These are phyloP conservation scores for Conus ventricosus DNA, from an alignment of 1,140 invertebrate genomes.

Conservation along the genomic window DNA sequence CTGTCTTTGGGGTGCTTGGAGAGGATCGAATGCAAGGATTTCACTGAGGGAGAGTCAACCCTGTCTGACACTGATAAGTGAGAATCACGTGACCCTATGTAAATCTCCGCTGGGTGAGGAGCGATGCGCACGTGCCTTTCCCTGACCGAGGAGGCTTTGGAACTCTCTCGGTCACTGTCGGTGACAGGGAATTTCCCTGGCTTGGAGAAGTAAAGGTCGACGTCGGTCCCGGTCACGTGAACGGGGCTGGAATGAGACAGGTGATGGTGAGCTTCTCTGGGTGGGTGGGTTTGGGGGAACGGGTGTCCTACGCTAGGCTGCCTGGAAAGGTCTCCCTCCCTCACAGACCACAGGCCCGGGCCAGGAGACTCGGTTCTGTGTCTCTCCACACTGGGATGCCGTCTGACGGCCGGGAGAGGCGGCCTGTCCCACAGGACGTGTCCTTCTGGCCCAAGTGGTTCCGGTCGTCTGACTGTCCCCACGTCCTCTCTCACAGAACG, in stretches of 20 bases:
- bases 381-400: background rate
- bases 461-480: background rate
- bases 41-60: background rate
- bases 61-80: background rate
- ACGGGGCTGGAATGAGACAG: background rate
- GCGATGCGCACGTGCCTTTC: slow-evolving; percentile 18
- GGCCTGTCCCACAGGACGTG: background rate
- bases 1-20: slow-evolving; percentile 9
- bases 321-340: background rate
- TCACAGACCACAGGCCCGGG: background rate
- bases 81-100: background rate
- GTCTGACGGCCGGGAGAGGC: background rate
- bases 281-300: background rate
- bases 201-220: background rate
- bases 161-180: slow-evolving; percentile 2
- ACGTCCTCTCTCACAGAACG: background rate
- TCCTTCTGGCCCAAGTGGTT: background rate
- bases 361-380: background rate
- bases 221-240: background rate
- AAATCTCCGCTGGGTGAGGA: background rate
- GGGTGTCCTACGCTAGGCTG: background rate
- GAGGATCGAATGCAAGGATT: background rate
- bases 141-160: background rate
- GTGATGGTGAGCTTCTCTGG: background rate
- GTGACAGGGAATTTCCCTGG: slow-evolving; percentile 14